Evolutionary conservation across 1,140 invertebrate species (phyloP).

Genomic region (Plutomurus gul): DNA sequence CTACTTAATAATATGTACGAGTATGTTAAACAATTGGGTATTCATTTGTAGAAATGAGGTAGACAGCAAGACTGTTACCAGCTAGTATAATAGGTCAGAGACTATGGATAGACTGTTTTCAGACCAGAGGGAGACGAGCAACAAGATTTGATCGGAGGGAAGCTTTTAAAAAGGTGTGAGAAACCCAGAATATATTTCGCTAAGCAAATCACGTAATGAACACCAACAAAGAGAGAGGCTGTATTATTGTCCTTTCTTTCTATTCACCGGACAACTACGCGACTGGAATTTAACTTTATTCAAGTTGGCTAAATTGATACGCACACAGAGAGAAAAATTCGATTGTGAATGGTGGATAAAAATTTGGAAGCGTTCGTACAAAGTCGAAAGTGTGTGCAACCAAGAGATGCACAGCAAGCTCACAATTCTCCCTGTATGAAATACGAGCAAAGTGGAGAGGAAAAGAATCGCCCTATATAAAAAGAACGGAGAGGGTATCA

Average conservation of each 20-base stretch:
- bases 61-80: too few relatives aligned
- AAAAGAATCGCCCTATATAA: conserved; percentile 22
- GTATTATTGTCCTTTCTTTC: not conserved
- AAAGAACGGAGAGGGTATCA: not conserved
- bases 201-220: not conserved
- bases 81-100: too few relatives aligned
- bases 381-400: not conserved
- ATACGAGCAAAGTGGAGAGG: not conserved
- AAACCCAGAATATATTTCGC: not conserved
- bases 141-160: too few relatives aligned
- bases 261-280: not conserved
- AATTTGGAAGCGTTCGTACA: not conserved
- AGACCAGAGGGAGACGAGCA: too few relatives aligned
- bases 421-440: too few relatives aligned
- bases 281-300: not conserved
- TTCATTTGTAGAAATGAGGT: too few relatives aligned
- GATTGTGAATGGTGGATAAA: not conserved
- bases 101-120: too few relatives aligned
- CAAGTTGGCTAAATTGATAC: not conserved
- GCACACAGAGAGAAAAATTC: not conserved
- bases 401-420: too few relatives aligned
- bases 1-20: too few relatives aligned
- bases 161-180: not conserved
- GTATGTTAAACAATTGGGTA: too few relatives aligned
- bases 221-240: conserved; percentile 12